Conservation (phyloP, 2,888 invertebrate genomes). For the Callyntrura sp. region DNA sequence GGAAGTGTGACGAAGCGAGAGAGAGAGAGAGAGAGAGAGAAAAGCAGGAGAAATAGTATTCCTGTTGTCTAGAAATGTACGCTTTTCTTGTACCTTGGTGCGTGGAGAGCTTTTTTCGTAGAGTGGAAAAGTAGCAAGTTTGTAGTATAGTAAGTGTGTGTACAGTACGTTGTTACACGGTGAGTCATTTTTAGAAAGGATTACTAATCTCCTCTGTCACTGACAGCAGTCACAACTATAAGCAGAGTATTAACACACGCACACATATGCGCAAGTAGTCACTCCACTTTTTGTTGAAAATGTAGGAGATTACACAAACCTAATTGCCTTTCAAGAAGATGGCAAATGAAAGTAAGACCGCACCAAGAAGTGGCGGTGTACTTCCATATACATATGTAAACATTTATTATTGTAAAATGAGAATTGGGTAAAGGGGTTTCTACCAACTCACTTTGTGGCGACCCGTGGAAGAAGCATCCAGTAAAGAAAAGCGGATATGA, state of each 20-base stretch:
- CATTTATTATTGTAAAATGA: conserved; percentile 55
- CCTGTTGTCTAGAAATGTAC: conserved; percentile 63
- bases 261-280: conserved; percentile 16
- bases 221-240: conserved; percentile 58
- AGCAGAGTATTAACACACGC: not conserved
- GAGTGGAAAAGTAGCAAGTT: too few relatives aligned
- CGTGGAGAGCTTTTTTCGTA: conserved; percentile 2
- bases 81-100: conserved; percentile 37
- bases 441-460: not conserved
- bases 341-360: conserved; percentile 63
- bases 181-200: not conserved
- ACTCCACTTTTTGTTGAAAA: conserved; percentile 37
- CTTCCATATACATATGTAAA: conserved; percentile 57
- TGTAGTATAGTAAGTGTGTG: too few relatives aligned
- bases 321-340: conserved; percentile 80
- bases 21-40: too few relatives aligned
- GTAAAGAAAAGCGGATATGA: not conserved
- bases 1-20: too few relatives aligned
- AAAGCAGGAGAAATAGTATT: conserved; percentile 54
- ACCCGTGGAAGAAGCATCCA: not conserved
- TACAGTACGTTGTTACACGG: not conserved
- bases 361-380: conserved; percentile 60
- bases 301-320: conserved; percentile 74
- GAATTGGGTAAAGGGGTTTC: conserved; percentile 50
- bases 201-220: conserved; percentile 73